Evolutionary conservation across 2,888 invertebrate species (phyloP).

Genomic region (Caenorhabditis imperialis): DNA sequence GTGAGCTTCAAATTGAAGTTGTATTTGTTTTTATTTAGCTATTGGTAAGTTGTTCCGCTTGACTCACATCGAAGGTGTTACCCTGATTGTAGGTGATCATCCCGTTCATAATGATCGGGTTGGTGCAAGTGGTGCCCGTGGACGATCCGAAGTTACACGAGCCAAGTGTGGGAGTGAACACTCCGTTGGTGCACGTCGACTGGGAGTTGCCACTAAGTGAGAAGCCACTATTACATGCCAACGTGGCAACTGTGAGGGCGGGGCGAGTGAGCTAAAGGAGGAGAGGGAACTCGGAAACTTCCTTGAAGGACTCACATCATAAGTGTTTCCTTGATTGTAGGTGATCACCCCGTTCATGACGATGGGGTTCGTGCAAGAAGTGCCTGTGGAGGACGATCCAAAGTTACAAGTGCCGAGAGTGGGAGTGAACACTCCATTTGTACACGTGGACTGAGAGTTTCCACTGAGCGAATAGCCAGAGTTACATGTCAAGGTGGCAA

Average conservation of each 20-base stretch:
- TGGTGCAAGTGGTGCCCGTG: not conserved
- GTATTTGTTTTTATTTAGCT: too few species aligned
- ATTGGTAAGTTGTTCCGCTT: too few species aligned
- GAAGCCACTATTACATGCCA: conserved; percentile 62
- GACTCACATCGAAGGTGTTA: not conserved
- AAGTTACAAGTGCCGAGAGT: conserved; percentile 31
- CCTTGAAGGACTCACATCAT: conserved; percentile 21
- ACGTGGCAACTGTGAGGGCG: conserved; percentile 7
- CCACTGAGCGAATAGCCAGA: conserved; percentile 51
- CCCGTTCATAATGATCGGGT: not conserved
- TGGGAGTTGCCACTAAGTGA: conserved; percentile 30
- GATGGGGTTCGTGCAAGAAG: conserved; percentile 6
- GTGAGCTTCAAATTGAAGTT: too few species aligned
- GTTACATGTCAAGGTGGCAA: conserved; percentile 64
- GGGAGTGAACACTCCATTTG: conserved; percentile 37
- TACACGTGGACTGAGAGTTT: conserved; percentile 20
- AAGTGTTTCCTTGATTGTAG: conserved; percentile 20
- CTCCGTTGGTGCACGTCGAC: conserved; percentile 33
- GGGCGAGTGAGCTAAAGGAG: conserved; percentile 18
- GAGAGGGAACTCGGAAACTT: conserved; percentile 34
- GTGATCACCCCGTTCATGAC: conserved; percentile 23
- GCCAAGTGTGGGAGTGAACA: conserved; percentile 45
- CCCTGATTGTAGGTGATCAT: conserved; percentile 2
- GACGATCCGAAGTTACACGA: conserved; percentile 26
- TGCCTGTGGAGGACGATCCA: too few species aligned